A percentile compares a stretch with the other conserved stretches of the same genome.
phyloP scores from a whole-genome alignment of 2,113 vertebrate species.

The Hippoglossus stenolepis region DNA sequence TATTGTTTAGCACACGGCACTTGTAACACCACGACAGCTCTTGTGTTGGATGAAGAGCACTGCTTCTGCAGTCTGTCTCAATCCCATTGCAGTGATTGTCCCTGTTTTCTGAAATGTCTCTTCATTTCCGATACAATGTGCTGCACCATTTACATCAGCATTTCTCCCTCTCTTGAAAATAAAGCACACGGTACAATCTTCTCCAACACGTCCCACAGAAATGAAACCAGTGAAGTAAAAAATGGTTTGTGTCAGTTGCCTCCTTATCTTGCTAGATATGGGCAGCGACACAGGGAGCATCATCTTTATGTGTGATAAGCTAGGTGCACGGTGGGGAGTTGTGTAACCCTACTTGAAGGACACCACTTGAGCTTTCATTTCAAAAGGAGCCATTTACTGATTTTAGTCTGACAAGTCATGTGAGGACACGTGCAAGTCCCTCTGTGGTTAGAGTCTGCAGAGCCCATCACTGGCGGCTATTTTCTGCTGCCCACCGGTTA shows the following conservation, averaged over 20 bases:
- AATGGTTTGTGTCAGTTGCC: not conserved
- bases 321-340: not conserved
- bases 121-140: not conserved
- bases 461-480: not conserved
- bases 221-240: not conserved
- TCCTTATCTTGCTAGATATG: not conserved
- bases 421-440: not conserved
- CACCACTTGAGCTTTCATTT: constrained; percentile 5
- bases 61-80: not conserved
- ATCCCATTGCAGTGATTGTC: no score
- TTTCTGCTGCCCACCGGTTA: not conserved
- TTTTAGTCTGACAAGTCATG: not conserved
- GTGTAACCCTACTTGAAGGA: not conserved
- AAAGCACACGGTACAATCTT: not conserved
- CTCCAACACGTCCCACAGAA: not conserved
- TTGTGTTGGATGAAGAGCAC: not conserved
- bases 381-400: not conserved
- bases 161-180: not conserved
- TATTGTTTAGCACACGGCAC: not conserved
- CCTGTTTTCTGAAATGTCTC: not conserved
- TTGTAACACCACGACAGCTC: not conserved
- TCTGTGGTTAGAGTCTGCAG: not conserved
- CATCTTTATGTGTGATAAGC: not conserved
- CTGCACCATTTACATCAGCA: constrained; percentile 2
- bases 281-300: not conserved